phyloP scores from a whole-genome alignment of 2,888 invertebrate species.

The Lepas anatifera region DNA sequence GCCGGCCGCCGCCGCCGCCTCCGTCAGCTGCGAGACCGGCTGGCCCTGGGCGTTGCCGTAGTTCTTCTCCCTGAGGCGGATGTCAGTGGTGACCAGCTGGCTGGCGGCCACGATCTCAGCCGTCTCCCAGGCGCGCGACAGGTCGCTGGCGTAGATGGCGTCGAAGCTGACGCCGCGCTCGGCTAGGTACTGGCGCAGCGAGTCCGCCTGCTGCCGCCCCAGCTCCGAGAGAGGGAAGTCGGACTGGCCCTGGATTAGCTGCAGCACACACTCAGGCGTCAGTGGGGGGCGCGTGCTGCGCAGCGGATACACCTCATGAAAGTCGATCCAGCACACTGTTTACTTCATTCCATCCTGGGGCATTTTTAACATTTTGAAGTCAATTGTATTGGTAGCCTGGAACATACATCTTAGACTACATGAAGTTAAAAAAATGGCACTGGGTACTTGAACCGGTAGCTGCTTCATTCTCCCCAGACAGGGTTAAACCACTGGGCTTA shows the following conservation, averaged over 20 bases:
- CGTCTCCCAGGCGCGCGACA: neutral
- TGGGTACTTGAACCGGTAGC: no score
- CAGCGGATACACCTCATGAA: no score
- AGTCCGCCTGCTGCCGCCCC: neutral
- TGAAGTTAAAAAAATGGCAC: no score
- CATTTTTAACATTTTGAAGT: no score
- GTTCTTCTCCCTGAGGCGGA: neutral
- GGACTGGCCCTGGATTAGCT: slow-evolving; percentile 3
- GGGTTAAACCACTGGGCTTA: no score
- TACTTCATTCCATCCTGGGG: no score
- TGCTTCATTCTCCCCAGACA: no score
- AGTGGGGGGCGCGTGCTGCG: no score
- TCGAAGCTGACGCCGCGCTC: neutral
- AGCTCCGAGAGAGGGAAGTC: slow-evolving; percentile 2
- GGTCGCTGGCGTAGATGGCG: slow-evolving; percentile 1
- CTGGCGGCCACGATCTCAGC: neutral
- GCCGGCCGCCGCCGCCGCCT: neutral
- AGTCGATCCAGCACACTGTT: no score
- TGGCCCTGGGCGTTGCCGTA: neutral
- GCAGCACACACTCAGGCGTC: no score
- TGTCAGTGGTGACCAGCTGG: neutral
- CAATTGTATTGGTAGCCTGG: no score
- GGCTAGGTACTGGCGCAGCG: neutral
- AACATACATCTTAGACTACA: no score
- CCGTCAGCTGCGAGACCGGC: neutral